Base-by-base conservation (phyloP, 2,888 invertebrate species). In the Meloe dianella region DNA sequence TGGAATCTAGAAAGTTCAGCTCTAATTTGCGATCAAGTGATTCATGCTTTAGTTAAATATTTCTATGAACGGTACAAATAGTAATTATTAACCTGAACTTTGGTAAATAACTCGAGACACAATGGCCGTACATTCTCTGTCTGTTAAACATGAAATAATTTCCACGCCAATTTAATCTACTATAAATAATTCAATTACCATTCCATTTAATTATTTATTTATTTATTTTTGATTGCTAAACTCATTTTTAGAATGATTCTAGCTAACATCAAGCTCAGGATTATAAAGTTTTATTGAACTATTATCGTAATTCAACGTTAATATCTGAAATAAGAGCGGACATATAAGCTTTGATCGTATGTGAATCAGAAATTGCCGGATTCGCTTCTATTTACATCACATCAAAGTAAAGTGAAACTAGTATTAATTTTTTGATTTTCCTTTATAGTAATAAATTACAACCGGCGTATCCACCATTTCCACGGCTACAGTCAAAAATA, bases 401-500 rank as follows among this genome's bases (percentile, higher is more conserved):
- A 17, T 41, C 17, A 17, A 41, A 41, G 17, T 41, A n/a, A n/a
- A 7, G 17, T 41, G 1, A 17, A 35, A 35, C 12, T 41, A 7
- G 32, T 17, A 2, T 0, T 22, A 10, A 51, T 51, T 51, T 22
- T 51, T 7, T 2, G 10, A 10, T 9, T 41, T 5, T n/a, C 6
- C 41, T 6, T 41, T n/a, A 17, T n/a, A 41, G 12, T 35, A 41
- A 41, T 6, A 17, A 27, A 27, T 4, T 17, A 4, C 35, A 20
- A 2, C 47, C 47, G 47, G 47, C 47, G 47, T 22, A 20, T 51
- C 47, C 47, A 51, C 47, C 47, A 51, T 51, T 20, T 51, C 22
- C 22, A 6, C 7, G 17, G 17, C 32, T 32, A 41, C 6, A 41
- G 6, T 41, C 41, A 35, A 35, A n/a, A n/a, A n/a, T n/a, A n/a